Evolutionary conservation across 2,113 vertebrate genomes (phyloP), one percentile per base, ranked within the genome.

Genomic region (Saguinus midas): DNA sequence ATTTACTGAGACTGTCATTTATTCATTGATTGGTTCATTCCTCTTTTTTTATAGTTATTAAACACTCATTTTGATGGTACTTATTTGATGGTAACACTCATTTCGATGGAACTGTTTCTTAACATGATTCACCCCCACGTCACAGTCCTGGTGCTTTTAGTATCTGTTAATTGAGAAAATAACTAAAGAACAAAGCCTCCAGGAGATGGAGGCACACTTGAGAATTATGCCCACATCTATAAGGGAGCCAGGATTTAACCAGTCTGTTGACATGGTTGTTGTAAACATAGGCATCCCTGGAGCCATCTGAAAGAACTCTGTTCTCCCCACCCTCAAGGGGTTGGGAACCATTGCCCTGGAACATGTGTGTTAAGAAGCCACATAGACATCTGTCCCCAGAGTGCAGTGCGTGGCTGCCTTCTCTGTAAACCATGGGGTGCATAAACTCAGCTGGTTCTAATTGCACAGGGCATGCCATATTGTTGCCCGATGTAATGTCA

Each of bases 371-470:
- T 91, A 93, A 91, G 88, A 97, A 96, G 94, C 91, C 82, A 50
- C 95, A 75, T 64, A 91, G 97, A 95, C 96, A 90, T 96, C 79
- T 97, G 95, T 97, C 97, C 97, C 96, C 80, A n/a, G 92, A 97
- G 94, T 9, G 25, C 20, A 55, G 94, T 76, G 89, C 96, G 40
- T 21, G 96, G 93, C 93, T 82, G 93, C 91, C 96, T 97, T 43
- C 87, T 95, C 81, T 86, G 6, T 91, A 94, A 98, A 96, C 95
- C 27, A 0, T 81, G 89, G 91, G 95, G 76, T 40, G n/a, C 95
- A 27, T 58, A 86, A 90, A 55, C 97, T 97, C 97, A 98, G 97
- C 97, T 97, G 97, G 89, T 96, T 97, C 98, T 97, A 92, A 90
- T 93, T 81, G 73, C 32, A 89, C 3, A 6, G 94, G 89, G 92